Evolutionary conservation across 92 coral and sea anemone species (phyloP).

Genomic region (Anthopleura xanthogrammica): DNA sequence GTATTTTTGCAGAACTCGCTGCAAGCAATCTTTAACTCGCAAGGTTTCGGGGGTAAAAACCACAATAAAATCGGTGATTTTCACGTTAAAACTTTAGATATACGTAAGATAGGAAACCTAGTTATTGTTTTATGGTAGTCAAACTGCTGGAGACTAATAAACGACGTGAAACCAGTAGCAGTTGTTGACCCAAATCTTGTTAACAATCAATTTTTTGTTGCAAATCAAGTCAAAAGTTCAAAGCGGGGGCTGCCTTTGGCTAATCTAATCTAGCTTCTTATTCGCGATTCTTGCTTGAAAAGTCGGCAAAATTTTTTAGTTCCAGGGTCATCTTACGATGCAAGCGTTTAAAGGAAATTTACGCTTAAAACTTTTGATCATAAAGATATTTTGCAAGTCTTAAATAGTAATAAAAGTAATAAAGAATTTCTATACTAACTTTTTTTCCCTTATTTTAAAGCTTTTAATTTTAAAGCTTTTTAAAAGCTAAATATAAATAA

Average conservation of each 20-base stretch:
- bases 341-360: background rate
- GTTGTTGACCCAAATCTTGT: constrained; percentile 18
- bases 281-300: background rate
- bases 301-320: too few relatives aligned
- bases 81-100: background rate
- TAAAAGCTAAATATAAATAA: too few relatives aligned
- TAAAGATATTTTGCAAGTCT: too few relatives aligned
- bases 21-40: constrained; percentile 6
- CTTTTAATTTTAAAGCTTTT: too few relatives aligned
- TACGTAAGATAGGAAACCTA: background rate
- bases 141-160: background rate
- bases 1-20: background rate
- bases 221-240: constrained; percentile 42
- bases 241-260: constrained; percentile 31
- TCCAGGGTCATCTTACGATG: background rate
- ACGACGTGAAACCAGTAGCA: background rate
- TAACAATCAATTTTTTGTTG: constrained; percentile 24
- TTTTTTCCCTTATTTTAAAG: too few relatives aligned
- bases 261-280: constrained; percentile 15
- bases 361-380: background rate
- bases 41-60: background rate
- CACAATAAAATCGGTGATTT: background rate
- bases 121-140: background rate
- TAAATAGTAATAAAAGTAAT: too few relatives aligned
- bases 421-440: too few relatives aligned